A percentile compares a stretch with the other conserved stretches of the same genome.
phyloP scores from a whole-genome alignment of 2,797 vertebrate genomes.

The Poeciliopsis paucimaculata region DNA sequence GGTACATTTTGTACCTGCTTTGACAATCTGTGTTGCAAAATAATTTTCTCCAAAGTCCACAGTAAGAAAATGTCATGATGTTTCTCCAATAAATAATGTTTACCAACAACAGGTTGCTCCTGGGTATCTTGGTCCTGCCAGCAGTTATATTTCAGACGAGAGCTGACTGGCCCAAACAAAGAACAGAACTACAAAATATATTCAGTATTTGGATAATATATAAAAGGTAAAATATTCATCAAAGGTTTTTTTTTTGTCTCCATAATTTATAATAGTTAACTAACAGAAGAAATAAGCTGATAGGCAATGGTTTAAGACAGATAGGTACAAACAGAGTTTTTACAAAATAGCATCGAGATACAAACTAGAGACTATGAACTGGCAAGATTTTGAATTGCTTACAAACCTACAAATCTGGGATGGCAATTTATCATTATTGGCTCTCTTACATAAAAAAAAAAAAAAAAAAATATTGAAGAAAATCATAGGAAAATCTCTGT shows the following conservation, averaged over 20 bases:
- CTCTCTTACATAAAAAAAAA: neutral
- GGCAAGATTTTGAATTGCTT: neutral
- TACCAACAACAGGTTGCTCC: neutral
- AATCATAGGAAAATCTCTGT: neutral
- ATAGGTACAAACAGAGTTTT: neutral
- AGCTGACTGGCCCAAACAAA: neutral
- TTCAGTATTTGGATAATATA: neutral
- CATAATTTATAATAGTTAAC: neutral
- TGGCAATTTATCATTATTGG: neutral
- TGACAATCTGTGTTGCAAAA: neutral
- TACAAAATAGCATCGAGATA: neutral
- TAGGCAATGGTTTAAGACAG: neutral
- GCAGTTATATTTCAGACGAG: neutral
- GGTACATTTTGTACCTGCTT: neutral
- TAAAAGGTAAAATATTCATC: neutral
- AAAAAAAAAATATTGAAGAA: neutral
- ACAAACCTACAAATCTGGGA: neutral
- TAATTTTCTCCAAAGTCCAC: neutral
- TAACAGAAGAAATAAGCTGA: neutral
- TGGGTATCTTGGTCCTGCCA: neutral
- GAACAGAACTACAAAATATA: neutral
- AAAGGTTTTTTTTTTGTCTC: neutral
- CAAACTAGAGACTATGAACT: neutral
- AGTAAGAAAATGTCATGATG: neutral
- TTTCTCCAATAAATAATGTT: neutral